A percentile compares a stretch with the other conserved stretches of the same genome.
Conservation (phyloP, 2,113 vertebrate species). For the Marmota monax region DNA sequence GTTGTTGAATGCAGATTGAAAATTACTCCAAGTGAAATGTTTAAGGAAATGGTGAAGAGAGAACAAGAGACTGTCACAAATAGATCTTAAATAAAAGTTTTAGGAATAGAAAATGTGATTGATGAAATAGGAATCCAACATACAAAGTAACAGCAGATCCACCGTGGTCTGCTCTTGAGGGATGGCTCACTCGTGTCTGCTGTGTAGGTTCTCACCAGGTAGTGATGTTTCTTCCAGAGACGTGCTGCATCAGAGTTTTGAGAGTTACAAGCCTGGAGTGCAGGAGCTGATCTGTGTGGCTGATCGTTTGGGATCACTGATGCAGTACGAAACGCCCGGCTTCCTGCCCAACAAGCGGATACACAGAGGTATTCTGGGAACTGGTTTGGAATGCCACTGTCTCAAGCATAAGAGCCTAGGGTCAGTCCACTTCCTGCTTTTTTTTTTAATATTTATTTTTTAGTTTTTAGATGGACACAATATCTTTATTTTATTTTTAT, state of each 20-base stretch:
- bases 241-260: conserved; percentile 96
- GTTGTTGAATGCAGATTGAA: neutral
- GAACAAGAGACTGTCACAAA: neutral
- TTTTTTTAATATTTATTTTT: neutral
- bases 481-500: too few species aligned
- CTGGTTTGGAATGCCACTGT: neutral
- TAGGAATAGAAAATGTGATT: neutral
- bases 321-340: conserved; percentile 98
- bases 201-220: neutral
- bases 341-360: conserved; percentile 97
- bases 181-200: neutral
- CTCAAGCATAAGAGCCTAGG: neutral
- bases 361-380: conserved; percentile 93
- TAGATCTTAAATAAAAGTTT: neutral
- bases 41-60: neutral
- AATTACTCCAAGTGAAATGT: neutral
- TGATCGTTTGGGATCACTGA: conserved; percentile 96
- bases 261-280: conserved; percentile 94
- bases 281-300: conserved; percentile 96
- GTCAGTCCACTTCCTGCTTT: neutral
- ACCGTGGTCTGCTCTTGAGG: neutral
- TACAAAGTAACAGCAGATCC: neutral
- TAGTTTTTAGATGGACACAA: too few species aligned
- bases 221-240: conserved; percentile 89
- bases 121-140: neutral